A percentile compares a stretch with the other conserved stretches of the same genome.
Conservation (phyloP, 2,888 invertebrate species). For the Abrostola triplasia region DNA sequence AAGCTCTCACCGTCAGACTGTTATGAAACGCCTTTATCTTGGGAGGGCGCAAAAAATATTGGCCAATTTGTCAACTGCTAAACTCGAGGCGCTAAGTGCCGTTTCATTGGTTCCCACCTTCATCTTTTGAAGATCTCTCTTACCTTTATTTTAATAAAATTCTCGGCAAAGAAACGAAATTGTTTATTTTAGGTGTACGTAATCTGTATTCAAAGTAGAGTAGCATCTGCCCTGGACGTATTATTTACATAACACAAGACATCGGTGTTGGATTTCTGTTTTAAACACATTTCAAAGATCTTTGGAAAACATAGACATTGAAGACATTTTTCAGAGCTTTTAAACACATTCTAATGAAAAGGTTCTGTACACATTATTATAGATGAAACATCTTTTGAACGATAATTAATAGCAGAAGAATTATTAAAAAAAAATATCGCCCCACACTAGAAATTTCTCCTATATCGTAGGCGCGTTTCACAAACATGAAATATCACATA, state of each 20-base stretch:
- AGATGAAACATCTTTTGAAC: background rate
- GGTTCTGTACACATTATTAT: background rate
- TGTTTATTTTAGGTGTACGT: conserved; percentile 49
- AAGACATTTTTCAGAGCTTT: background rate
- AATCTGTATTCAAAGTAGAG: conserved; percentile 54
- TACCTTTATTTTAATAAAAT: conserved; percentile 69
- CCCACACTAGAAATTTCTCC: too few species aligned
- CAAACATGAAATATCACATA: too few species aligned
- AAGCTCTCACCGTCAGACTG: conserved; percentile 72
- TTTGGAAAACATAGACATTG: conserved; percentile 1
- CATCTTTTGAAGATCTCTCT: conserved; percentile 64
- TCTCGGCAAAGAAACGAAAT: conserved; percentile 45
- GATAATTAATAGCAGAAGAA: too few species aligned
- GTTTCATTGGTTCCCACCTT: conserved; percentile 78
- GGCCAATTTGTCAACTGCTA: conserved; percentile 83
- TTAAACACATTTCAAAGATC: conserved; percentile 14
- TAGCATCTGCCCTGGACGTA: conserved; percentile 47
- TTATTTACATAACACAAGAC: conserved; percentile 44
- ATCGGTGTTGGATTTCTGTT: conserved; percentile 23
- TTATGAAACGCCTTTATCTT: conserved; percentile 79
- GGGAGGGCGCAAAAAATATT: conserved; percentile 74
- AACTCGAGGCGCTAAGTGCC: conserved; percentile 75
- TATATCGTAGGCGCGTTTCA: too few species aligned
- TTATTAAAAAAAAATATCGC: too few species aligned
- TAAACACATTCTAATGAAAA: background rate